Conservation (phyloP, 2,113 vertebrate species). For the Istiophorus platypterus region DNA sequence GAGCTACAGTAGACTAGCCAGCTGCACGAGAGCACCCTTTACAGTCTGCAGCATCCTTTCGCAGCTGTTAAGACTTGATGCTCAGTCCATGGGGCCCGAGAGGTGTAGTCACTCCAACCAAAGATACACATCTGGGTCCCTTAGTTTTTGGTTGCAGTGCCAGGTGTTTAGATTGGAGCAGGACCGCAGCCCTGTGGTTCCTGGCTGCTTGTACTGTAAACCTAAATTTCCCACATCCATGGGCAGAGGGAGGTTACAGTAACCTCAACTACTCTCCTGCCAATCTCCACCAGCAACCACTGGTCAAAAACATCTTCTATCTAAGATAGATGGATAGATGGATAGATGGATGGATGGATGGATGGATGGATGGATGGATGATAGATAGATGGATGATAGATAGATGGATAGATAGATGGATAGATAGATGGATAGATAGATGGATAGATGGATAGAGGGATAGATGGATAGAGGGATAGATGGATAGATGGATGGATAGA, state of each 20-base stretch:
- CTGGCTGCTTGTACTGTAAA: slow-evolving; percentile 58
- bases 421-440: slow-evolving; percentile 2
- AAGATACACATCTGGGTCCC: slow-evolving; percentile 47
- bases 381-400: too few relatives aligned
- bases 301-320: too few relatives aligned
- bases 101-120: slow-evolving; percentile 49
- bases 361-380: neutral
- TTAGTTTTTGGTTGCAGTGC: slow-evolving; percentile 52
- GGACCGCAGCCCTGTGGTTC: slow-evolving; percentile 55
- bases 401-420: neutral
- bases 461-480: too few relatives aligned
- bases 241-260: slow-evolving; percentile 34
- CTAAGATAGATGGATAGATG: neutral
- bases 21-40: neutral
- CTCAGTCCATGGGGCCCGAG: slow-evolving; percentile 28
- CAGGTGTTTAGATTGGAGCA: slow-evolving; percentile 72
- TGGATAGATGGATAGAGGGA: neutral
- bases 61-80: slow-evolving; percentile 43
- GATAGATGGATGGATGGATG: neutral
- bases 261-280: slow-evolving; percentile 40
- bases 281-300: slow-evolving; percentile 10
- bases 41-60: slow-evolving; percentile 30
- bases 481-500: too few relatives aligned
- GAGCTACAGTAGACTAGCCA: neutral
- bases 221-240: slow-evolving; percentile 57